phyloP scores from a whole-genome alignment of 2,797 vertebrate species.

The Kryptolebias ocellatus region DNA sequence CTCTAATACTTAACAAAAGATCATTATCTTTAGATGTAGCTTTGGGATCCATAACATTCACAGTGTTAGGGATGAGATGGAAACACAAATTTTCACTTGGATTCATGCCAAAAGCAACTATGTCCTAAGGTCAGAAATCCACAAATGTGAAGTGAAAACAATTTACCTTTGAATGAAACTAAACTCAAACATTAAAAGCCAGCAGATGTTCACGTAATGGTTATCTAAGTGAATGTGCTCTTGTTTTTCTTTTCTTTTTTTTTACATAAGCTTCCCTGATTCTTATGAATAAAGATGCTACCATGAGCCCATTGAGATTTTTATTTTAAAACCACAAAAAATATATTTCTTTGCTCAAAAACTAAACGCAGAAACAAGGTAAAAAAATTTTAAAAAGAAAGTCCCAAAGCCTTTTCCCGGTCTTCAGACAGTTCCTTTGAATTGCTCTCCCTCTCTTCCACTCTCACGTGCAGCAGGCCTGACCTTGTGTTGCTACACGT shows the following conservation, averaged over 20 bases:
- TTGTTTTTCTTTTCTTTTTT: too few species aligned
- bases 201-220: too few species aligned
- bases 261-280: too few species aligned
- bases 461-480: slow-evolving; percentile 8
- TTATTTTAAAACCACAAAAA: slow-evolving; percentile 1
- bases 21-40: background rate
- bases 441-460: slow-evolving; percentile 32
- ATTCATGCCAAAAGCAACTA: background rate
- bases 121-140: slow-evolving; percentile 6
- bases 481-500: slow-evolving; percentile 4
- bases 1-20: too few species aligned
- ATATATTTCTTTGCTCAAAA: slow-evolving; percentile 40
- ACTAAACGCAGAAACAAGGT: slow-evolving; percentile 23
- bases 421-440: slow-evolving; percentile 22
- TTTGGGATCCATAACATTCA: too few species aligned
- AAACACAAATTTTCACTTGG: too few species aligned
- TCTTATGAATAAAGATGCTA: background rate
- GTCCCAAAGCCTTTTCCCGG: slow-evolving; percentile 27
- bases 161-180: background rate
- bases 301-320: slow-evolving; percentile 3
- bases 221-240: too few species aligned
- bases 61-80: too few species aligned
- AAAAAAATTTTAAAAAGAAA: slow-evolving; percentile 11
- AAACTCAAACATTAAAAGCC: too few species aligned
- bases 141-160: background rate